Evolutionary conservation across 2,888 invertebrate species (phyloP).

Genomic region (Zhuqinia jingwanae): DNA sequence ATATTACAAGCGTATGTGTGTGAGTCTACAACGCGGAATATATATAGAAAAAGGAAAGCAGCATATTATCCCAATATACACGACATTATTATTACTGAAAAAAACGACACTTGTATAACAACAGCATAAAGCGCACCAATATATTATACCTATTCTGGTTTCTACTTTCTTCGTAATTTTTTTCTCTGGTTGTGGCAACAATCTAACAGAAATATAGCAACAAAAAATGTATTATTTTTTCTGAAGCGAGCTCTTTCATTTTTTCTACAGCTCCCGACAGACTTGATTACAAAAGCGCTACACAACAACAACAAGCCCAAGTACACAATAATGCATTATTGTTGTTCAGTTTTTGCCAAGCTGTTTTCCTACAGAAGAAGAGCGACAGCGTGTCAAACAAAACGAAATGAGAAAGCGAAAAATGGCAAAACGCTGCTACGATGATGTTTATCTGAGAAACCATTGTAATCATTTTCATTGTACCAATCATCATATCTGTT

Average conservation of each 20-base stretch:
- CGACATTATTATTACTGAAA: neutral
- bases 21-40: neutral
- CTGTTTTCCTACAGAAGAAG: conserved; percentile 4
- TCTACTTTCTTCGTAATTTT: neutral
- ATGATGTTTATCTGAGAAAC: conserved; percentile 26
- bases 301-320: conserved; percentile 41
- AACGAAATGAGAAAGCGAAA: conserved; percentile 37
- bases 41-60: neutral
- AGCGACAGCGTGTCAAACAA: conserved; percentile 55
- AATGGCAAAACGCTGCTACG: conserved; percentile 36
- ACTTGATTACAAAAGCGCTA: conserved; percentile 37
- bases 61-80: conserved; percentile 26
- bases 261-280: conserved; percentile 24
- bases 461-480: conserved; percentile 29
- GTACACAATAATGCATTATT: conserved; percentile 56
- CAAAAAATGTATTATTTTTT: conserved; percentile 57
- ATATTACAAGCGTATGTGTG: conserved; percentile 5
- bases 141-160: neutral
- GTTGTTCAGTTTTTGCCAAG: conserved; percentile 65
- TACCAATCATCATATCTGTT: neutral
- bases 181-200: conserved; percentile 28
- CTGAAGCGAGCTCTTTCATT: neutral
- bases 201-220: conserved; percentile 19
- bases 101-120: too few relatives aligned
- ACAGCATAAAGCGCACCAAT: too few relatives aligned